These are phyloP conservation scores for Chaetura pelagica DNA, from an alignment of 2,113 vertebrate species.

Conservation along the genomic window DNA sequence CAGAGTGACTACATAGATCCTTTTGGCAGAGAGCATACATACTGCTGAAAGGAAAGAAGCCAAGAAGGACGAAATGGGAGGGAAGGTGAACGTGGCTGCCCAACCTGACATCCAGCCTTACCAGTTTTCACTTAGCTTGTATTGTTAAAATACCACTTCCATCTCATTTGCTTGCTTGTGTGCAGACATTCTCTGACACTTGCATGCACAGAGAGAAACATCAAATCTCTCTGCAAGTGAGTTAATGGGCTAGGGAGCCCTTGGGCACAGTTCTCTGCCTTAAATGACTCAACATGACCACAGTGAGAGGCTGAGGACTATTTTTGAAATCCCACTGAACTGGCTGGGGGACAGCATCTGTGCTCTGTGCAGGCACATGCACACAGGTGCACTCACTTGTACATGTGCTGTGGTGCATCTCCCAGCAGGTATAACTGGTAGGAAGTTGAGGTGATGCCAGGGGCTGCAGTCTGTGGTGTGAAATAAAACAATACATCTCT, in stretches of 20 bases:
- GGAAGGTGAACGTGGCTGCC: background rate
- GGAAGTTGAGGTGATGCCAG: background rate
- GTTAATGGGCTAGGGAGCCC: background rate
- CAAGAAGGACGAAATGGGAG: background rate
- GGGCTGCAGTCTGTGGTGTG: background rate
- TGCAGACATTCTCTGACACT: accelerated
- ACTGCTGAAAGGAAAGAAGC: background rate
- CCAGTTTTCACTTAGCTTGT: background rate
- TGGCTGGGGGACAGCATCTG: accelerated
- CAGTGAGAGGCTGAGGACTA: background rate
- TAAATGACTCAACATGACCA: background rate
- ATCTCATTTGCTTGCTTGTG: background rate
- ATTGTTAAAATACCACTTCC: background rate
- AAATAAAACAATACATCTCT: background rate
- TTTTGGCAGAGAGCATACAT: background rate
- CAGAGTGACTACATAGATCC: background rate
- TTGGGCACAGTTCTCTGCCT: background rate
- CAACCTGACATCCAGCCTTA: background rate
- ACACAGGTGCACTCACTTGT: accelerated
- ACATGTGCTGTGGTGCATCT: too few species aligned
- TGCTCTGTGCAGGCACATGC: accelerated
- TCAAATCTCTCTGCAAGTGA: background rate
- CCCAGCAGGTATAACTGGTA: background rate
- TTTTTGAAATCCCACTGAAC: background rate
- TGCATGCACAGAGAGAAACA: accelerated